phyloP scores from a whole-genome alignment of 2,888 invertebrate genomes.

The Acanthosepion lycidas region DNA sequence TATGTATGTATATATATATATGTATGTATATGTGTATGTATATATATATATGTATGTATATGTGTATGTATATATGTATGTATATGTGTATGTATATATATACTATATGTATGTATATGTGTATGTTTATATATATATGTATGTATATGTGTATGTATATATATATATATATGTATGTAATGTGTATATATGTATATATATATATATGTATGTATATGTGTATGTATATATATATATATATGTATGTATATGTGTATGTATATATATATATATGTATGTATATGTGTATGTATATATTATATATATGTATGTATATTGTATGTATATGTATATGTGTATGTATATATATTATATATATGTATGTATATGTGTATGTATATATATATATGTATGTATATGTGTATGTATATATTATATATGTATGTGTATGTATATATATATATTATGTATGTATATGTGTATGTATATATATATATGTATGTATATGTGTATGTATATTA shows the following conservation, averaged over 20 bases:
- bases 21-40: not conserved
- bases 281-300: too few relatives aligned
- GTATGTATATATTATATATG: too few relatives aligned
- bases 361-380: too few relatives aligned
- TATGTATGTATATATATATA: not conserved
- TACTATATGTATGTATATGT: not conserved
- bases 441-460: too few relatives aligned
- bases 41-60: not conserved
- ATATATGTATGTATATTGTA: too few relatives aligned
- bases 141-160: not conserved
- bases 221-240: not conserved
- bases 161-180: too few relatives aligned
- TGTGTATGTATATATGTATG: not conserved
- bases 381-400: too few relatives aligned
- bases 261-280: not conserved
- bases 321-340: too few relatives aligned
- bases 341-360: too few relatives aligned
- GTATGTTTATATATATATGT: not conserved
- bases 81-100: not conserved
- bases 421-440: too few relatives aligned
- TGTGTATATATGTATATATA: slow-evolving; percentile 24
- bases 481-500: not conserved
- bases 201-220: not conserved
- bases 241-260: not conserved
- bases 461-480: too few relatives aligned